Evolutionary conservation across 2,888 invertebrate species (phyloP), one percentile per base, ranked within the genome.

Genomic region (Tiphia femorata): DNA sequence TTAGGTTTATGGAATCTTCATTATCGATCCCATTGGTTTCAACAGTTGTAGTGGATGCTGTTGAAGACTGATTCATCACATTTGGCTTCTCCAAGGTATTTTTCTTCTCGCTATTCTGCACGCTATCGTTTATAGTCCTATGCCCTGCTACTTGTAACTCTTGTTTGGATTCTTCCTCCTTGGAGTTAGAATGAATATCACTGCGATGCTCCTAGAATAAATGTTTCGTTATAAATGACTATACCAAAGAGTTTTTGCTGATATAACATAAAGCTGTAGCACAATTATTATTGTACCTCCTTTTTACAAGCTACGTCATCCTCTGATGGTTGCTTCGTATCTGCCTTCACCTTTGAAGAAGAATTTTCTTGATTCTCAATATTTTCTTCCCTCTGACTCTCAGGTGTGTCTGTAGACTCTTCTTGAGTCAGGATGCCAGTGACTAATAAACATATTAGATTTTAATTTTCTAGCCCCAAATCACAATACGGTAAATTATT

Each of bases 1-100:
- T 92, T 70, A 93, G 85, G 80, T 93, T 92, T 55, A 93, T 91
- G 29, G 92, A 92, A 84, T 93, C 93, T 75, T 93, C 93, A 66
- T 90, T 90, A 78, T 92, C 92, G 64, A 87, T 87, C 56, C 88
- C 88, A 70, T 88, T 88, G 62, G 87, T 86, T 62, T 85, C 84
- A 38, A 81, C 75, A 70, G 85, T 51, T 0, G 64, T 30, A 6
- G 53, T 19, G 23, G 58, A 35, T 5, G 47, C 47, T 3, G 54
- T 50, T 1, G 53, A 7, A 1, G 30, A 27, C 43, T 64, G 62
- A 14, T 52, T 60, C 10, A 25, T 10, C 5, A 17, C 4, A 0
- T 10, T 17, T 12, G 37, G 21, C 6, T 54, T 44, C 29, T 76
- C 76, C 48, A 84, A 82, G 2, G 85, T 85, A 7, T 84, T 53